Evolutionary conservation across 2,797 vertebrate species (phyloP).

Genomic region (Macropus fuliginosus): DNA sequence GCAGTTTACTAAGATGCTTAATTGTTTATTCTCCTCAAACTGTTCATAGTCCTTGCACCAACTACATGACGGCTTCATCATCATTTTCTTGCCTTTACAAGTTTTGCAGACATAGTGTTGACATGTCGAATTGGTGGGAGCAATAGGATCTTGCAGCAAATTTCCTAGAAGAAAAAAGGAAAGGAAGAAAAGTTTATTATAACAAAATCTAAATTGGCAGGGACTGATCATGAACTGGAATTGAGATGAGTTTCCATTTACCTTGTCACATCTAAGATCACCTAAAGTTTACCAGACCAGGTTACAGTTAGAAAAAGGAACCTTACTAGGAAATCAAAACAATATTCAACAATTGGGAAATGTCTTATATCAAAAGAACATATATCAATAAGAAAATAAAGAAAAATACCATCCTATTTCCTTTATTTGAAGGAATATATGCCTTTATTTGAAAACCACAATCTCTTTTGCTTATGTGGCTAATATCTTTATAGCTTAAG

Average conservation of each 20-base stretch:
- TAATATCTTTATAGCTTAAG: neutral
- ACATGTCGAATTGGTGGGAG: constrained; percentile 97
- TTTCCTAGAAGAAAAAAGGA: constrained; percentile 89
- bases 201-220: constrained; percentile 57
- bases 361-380: neutral
- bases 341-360: neutral
- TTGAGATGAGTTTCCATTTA: constrained; percentile 73
- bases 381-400: neutral
- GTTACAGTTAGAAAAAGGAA: neutral
- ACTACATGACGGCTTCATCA: constrained; percentile 99
- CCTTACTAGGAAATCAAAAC: neutral
- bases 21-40: constrained; percentile 97
- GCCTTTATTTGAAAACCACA: constrained; percentile 53
- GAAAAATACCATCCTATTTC: neutral
- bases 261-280: constrained; percentile 53
- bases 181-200: constrained; percentile 73
- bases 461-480: constrained; percentile 37
- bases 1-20: constrained; percentile 96
- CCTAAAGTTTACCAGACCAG: constrained; percentile 29
- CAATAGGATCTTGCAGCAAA: constrained; percentile 97
- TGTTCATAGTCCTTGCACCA: constrained; percentile 99
- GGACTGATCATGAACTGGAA: constrained; percentile 77
- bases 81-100: constrained; percentile 99
- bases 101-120: constrained; percentile 99
- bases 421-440: neutral